Evolutionary conservation across 2,797 vertebrate species (phyloP).

Genomic region (Sebastes oblongus): DNA sequence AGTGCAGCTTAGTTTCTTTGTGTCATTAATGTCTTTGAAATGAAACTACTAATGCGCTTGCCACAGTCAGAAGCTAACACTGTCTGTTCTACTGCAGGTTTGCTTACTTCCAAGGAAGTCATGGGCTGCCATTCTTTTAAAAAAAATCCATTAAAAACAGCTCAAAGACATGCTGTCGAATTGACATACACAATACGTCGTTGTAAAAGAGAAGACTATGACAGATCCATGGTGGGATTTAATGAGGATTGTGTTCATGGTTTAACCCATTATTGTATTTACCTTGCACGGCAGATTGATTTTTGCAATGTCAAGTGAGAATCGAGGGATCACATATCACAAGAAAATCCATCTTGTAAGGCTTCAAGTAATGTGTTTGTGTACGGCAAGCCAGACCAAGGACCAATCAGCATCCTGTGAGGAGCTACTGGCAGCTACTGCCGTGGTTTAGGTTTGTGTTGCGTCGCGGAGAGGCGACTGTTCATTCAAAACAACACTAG

Average conservation of each 20-base stretch:
- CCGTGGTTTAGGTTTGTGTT: too few relatives aligned
- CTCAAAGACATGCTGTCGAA: background rate
- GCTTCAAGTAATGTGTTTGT: background rate
- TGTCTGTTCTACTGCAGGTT: background rate
- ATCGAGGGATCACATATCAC: background rate
- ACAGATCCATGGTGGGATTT: background rate
- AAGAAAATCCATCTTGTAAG: background rate
- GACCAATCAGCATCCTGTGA: background rate
- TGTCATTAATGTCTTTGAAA: conserved; percentile 25
- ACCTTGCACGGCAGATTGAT: background rate
- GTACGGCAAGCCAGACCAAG: background rate
- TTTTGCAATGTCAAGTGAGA: background rate
- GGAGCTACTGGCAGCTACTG: background rate
- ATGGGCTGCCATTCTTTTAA: background rate
- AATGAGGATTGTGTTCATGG: background rate
- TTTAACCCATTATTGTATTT: background rate
- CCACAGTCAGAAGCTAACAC: background rate
- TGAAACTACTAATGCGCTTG: background rate
- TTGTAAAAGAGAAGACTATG: background rate
- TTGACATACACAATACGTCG: background rate
- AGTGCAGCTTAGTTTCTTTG: conserved; percentile 4
- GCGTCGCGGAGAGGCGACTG: too few relatives aligned
- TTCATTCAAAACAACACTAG: too few relatives aligned
- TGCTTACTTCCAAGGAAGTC: conserved; percentile 3
- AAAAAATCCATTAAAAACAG: background rate